Percentiles rank a stretch among this genome's conserved stretches.
Conservation (phyloP, 2,888 invertebrate species). For the Drosophila limbata region DNA sequence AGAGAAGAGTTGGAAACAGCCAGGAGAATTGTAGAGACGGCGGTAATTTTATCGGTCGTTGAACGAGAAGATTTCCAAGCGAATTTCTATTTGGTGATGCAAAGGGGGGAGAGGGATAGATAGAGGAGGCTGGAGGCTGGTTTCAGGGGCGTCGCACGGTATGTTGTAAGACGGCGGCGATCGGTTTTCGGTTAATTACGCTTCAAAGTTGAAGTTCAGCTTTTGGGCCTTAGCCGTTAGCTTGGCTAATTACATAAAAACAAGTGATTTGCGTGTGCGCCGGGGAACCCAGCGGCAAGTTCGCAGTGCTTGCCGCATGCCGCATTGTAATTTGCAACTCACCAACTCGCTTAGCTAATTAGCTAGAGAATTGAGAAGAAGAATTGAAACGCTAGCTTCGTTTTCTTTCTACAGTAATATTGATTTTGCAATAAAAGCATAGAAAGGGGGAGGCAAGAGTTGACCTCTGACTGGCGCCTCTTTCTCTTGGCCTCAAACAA, state of each 20-base stretch:
- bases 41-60: conserved; percentile 78
- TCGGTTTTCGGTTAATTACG: conserved; percentile 78
- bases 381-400: conserved; percentile 8
- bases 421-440: conserved; percentile 59
- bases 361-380: conserved; percentile 40
- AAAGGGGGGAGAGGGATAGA: background rate
- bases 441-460: conserved; percentile 14
- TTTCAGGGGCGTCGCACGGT: conserved; percentile 38
- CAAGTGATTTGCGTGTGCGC: conserved; percentile 75
- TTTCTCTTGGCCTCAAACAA: conserved; percentile 47
- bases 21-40: conserved; percentile 43
- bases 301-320: conserved; percentile 34
- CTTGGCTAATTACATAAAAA: conserved; percentile 72
- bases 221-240: conserved; percentile 52
- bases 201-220: conserved; percentile 53
- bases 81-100: conserved; percentile 25
- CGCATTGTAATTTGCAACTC: conserved; percentile 75
- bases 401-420: conserved; percentile 30
- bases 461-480: conserved; percentile 71
- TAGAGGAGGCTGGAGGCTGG: conserved; percentile 21
- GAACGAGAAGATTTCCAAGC: conserved; percentile 65
- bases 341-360: conserved; percentile 72
- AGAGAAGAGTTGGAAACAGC: conserved; percentile 5
- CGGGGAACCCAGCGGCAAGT: conserved; percentile 43
- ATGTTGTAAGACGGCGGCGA: conserved; percentile 65